phyloP scores from a whole-genome alignment of 2,797 vertebrate genomes.

The Lates japonicus region DNA sequence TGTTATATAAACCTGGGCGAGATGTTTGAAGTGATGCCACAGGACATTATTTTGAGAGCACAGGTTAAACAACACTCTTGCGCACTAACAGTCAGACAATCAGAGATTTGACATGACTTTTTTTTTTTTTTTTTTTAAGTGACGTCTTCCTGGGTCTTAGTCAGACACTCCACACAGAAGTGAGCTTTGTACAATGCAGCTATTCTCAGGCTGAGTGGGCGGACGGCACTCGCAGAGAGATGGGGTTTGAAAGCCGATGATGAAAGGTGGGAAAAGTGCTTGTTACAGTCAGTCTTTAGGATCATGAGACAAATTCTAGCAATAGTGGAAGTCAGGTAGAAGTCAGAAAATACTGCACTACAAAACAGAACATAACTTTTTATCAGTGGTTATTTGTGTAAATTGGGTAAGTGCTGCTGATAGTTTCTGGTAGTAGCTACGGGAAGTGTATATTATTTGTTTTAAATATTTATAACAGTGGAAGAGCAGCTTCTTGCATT shows the following conservation, averaged over 20 bases:
- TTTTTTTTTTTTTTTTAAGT: slow-evolving; percentile 8
- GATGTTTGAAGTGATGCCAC: slow-evolving; percentile 19
- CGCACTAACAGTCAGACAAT: background rate
- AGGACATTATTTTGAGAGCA: slow-evolving; percentile 19
- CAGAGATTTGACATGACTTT: slow-evolving; percentile 35
- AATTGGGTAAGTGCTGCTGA: slow-evolving; percentile 27
- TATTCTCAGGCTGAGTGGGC: slow-evolving; percentile 76
- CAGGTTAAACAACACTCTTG: slow-evolving; percentile 4
- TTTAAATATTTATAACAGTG: slow-evolving; percentile 40
- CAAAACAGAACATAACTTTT: slow-evolving; percentile 4
- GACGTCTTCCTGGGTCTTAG: slow-evolving; percentile 40
- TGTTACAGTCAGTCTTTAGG: slow-evolving; percentile 62
- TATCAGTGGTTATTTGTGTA: slow-evolving; percentile 1
- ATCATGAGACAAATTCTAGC: slow-evolving; percentile 48
- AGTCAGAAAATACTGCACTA: slow-evolving; percentile 20
- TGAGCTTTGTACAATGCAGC: slow-evolving; percentile 65
- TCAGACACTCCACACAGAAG: slow-evolving; percentile 53
- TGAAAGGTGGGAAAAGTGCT: slow-evolving; percentile 68
- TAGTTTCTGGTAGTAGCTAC: slow-evolving; percentile 3
- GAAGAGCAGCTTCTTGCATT: slow-evolving; percentile 12
- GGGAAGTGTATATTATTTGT: slow-evolving; percentile 7
- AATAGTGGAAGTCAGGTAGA: slow-evolving; percentile 41
- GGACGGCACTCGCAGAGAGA: slow-evolving; percentile 25
- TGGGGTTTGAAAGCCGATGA: slow-evolving; percentile 57
- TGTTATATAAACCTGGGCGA: background rate